Conservation (phyloP, 2,888 invertebrate species). For the Scaptomyza tumidula region DNA sequence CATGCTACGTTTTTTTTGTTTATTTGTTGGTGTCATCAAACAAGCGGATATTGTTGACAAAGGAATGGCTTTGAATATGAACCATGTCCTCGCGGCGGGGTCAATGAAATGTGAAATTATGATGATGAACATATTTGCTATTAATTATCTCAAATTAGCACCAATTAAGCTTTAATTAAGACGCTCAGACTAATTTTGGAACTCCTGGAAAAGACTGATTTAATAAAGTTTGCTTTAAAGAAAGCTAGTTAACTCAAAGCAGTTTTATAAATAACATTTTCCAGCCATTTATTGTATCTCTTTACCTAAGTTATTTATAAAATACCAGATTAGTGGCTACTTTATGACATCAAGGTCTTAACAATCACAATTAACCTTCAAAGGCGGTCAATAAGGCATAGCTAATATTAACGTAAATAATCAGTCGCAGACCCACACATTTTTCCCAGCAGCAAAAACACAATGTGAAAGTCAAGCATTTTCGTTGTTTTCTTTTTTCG, state of each 20-base stretch:
- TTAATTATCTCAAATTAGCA: slow-evolving; percentile 9
- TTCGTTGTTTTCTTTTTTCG: not conserved
- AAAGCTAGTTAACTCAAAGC: not conserved
- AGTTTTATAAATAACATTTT: too few relatives aligned
- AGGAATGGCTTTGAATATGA: slow-evolving; percentile 10
- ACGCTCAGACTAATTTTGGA: not conserved
- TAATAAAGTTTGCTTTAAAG: not conserved
- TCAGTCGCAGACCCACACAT: not conserved
- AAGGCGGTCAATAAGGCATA: not conserved
- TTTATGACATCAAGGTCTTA: not conserved
- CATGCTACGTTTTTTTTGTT: slow-evolving; percentile 35
- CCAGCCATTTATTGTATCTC: too few relatives aligned
- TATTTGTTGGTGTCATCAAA: slow-evolving; percentile 1
- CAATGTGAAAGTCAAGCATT: slow-evolving; percentile 8
- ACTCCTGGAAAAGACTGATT: not conserved
- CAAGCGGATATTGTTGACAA: slow-evolving; percentile 29
- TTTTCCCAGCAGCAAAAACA: not conserved
- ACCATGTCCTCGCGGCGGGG: not conserved
- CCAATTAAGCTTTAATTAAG: not conserved
- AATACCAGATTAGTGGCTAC: not conserved
- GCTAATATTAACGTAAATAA: not conserved
- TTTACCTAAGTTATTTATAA: not conserved
- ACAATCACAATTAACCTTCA: not conserved
- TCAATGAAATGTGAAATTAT: slow-evolving; percentile 16
- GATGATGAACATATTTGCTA: not conserved